Evolutionary conservation across 2,113 vertebrate species (phyloP).

Genomic region (Pachypanchax playfairii): DNA sequence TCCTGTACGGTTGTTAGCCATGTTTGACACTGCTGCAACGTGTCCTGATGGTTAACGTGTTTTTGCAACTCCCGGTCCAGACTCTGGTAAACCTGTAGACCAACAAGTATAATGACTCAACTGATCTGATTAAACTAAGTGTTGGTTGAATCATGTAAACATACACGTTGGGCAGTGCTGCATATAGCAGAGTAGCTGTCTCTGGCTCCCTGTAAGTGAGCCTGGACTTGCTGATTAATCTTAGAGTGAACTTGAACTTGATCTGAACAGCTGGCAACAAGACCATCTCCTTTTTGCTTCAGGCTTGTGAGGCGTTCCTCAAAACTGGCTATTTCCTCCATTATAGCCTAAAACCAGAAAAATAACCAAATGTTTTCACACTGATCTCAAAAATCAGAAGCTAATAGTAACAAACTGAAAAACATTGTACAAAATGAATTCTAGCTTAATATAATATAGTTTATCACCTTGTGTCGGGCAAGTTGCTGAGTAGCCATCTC

Average conservation of each 20-base stretch:
- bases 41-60: conserved; percentile 91
- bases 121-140: not conserved
- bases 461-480: conserved; percentile 91
- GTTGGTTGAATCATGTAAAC: conserved; percentile 23
- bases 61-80: conserved; percentile 96
- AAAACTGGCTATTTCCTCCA: conserved; percentile 96
- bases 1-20: conserved; percentile 89
- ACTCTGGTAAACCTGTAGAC: conserved; percentile 90
- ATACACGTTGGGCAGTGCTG: conserved; percentile 94
- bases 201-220: conserved; percentile 88
- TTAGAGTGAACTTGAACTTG: conserved; percentile 90
- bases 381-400: too few species aligned
- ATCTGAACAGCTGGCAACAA: conserved; percentile 86
- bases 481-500: conserved; percentile 93
- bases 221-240: conserved; percentile 87
- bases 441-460: not conserved
- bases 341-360: conserved; percentile 84
- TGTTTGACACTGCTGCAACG: conserved; percentile 90
- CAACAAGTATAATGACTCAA: not conserved
- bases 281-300: conserved; percentile 85
- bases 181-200: conserved; percentile 97
- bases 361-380: too few species aligned
- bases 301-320: conserved; percentile 88
- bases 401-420: not conserved
- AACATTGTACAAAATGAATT: not conserved